Conservation (phyloP, 1,140 invertebrate species). For the Drosophila pruinosa region DNA sequence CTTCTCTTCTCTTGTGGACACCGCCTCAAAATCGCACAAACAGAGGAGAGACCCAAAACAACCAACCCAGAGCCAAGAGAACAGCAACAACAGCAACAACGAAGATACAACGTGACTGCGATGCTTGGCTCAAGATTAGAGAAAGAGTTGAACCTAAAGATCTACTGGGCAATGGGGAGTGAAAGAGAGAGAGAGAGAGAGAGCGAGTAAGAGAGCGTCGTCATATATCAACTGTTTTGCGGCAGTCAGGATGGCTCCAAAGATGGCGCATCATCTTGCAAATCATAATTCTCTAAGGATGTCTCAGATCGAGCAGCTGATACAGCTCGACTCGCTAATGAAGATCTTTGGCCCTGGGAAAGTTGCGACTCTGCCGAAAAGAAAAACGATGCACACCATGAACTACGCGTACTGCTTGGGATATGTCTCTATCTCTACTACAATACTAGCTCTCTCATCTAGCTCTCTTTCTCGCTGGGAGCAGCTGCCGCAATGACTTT, state of each 20-base stretch:
- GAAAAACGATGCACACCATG: conserved; percentile 49
- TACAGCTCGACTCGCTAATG: conserved; percentile 52
- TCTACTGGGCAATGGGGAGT: neutral
- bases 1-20: too few species aligned
- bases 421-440: neutral
- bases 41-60: neutral
- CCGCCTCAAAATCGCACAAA: conserved; percentile 27
- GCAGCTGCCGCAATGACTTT: conserved; percentile 44
- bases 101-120: conserved; percentile 66
- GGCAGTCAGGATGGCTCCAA: conserved; percentile 14
- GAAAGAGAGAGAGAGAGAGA: neutral
- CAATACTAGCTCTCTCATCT: neutral
- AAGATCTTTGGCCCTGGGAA: conserved; percentile 66
- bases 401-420: conserved; percentile 55
- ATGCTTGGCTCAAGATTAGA: conserved; percentile 63
- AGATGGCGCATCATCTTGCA: conserved; percentile 11
- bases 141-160: conserved; percentile 3
- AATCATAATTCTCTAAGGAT: conserved; percentile 55
- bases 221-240: conserved; percentile 12
- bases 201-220: neutral
- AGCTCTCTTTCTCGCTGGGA: neutral
- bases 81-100: conserved; percentile 8
- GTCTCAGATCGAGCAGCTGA: conserved; percentile 38
- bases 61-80: neutral
- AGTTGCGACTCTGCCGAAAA: conserved; percentile 16